Base-by-base conservation (phyloP, 2,888 invertebrate genomes). In the Lochmaea capreae region DNA sequence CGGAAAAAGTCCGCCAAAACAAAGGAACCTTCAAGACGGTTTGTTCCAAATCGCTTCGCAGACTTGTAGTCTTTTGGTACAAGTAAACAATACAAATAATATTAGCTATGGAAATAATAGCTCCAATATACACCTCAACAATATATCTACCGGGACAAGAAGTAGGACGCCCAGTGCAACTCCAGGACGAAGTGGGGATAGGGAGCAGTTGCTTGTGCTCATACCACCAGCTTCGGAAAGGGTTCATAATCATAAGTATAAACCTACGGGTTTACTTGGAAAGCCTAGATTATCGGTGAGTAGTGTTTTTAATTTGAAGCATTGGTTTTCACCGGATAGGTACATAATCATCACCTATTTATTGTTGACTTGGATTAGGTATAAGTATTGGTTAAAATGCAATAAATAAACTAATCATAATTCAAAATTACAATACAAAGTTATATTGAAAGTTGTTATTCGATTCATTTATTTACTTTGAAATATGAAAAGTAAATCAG, bases 41-140 rank as follows among this genome's bases (percentile, higher is more conserved):
- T 88, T 94, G 46, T 93, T 93, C 84, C 93, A 93, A 88, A 94
- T 94, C 79, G 93, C 93, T 5, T 93, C 93, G 14, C 94, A 94
- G 85, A 93, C 94, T 72, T 94, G 93, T 83, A 93, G 93, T 84
- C 92, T 94, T 78, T 87, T 94, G 76, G 93, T 94, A 72, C 93
- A 93, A 90, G 93, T 93, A 78, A 92, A 93, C 85, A 93, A 93
- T 81, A 93, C 93, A 65, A 93, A 93, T 86, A 93, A 93, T 84
- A 93, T 93, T 76, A 93, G 92, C 81, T 92, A 92, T 81, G 91
- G 92, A 65, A 90, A 91, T 82, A 90, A 91, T 80, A 87, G 89
- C 76, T 88, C 91, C 72, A 92, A 91, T 85, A 91, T 92, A 80
- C 90, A 91, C 83, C 90, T 90, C 82, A 91, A 87, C 77, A 86